These are phyloP conservation scores for Nesidiocoris tenuis DNA, from an alignment of 2,888 invertebrate species.

Conservation along the genomic window DNA sequence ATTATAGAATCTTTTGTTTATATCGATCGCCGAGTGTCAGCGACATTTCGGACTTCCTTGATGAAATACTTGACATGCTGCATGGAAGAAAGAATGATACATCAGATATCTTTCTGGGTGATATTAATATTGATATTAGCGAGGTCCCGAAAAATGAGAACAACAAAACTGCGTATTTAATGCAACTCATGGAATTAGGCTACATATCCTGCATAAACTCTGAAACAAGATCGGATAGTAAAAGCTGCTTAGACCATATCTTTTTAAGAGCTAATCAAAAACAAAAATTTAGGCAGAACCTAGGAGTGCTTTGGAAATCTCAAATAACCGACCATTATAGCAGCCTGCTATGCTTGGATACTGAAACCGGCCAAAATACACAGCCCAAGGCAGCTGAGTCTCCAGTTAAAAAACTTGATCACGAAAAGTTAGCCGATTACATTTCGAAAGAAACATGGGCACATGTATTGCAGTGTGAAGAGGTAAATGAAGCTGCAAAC, in stretches of 20 bases:
- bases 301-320: background rate
- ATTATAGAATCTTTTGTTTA: constrained; percentile 5
- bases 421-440: background rate
- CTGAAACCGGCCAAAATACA: background rate
- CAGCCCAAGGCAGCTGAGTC: background rate
- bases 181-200: constrained; percentile 3
- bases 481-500: constrained; percentile 8
- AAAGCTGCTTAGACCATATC: constrained; percentile 2
- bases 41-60: background rate
- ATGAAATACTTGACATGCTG: background rate
- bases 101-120: constrained; percentile 4
- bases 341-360: background rate
- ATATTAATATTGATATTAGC: constrained; percentile 18
- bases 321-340: background rate
- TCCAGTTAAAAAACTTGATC: background rate
- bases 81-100: constrained; percentile 7
- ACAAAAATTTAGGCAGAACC: background rate
- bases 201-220: background rate
- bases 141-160: constrained; percentile 3
- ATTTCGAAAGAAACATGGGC: constrained; percentile 10
- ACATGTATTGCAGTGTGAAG: background rate
- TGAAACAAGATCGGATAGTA: background rate
- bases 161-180: constrained; percentile 12
- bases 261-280: background rate
- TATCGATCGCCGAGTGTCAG: constrained; percentile 14